Evolutionary conservation across 35 echinoderm and acorn worm species (phyloP).

Genomic region (Stichopus chloronotus): DNA sequence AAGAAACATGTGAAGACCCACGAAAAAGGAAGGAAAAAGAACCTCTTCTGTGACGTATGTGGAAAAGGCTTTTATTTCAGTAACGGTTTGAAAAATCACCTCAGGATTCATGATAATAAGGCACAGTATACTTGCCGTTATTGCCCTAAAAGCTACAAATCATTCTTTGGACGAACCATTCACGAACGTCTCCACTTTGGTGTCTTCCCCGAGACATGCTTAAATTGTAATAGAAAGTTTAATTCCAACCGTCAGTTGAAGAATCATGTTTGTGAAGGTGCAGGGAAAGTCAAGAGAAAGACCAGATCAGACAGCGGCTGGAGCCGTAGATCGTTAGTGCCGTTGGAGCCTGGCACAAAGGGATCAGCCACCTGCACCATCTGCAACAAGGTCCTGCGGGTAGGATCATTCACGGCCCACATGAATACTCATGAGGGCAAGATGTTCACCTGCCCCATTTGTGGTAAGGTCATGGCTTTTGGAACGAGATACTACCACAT

Average conservation of each 20-base stretch:
- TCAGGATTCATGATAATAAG: not conserved
- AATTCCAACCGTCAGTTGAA: not conserved
- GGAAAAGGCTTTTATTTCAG: constrained; percentile 1
- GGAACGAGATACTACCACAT: constrained; percentile 17
- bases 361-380: constrained; percentile 18
- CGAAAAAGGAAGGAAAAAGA: not conserved
- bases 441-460: constrained; percentile 46
- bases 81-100: not conserved
- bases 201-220: constrained; percentile 8
- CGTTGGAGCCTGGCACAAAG: not conserved
- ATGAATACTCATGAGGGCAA: not conserved
- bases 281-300: not conserved
- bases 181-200: constrained; percentile 38
- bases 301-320: not conserved
- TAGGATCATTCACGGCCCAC: constrained; percentile 12
- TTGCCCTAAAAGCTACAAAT: constrained; percentile 10
- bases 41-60: not conserved
- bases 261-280: not conserved
- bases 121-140: constrained; percentile 10
- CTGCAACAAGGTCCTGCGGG: constrained; percentile 18
- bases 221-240: constrained; percentile 17
- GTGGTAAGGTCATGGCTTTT: constrained; percentile 31
- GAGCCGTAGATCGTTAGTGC: not conserved
- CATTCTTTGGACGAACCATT: constrained; percentile 22
- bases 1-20: constrained; percentile 14